phyloP scores from a whole-genome alignment of 2,888 invertebrate genomes.

The Drosophila vallismaia region DNA sequence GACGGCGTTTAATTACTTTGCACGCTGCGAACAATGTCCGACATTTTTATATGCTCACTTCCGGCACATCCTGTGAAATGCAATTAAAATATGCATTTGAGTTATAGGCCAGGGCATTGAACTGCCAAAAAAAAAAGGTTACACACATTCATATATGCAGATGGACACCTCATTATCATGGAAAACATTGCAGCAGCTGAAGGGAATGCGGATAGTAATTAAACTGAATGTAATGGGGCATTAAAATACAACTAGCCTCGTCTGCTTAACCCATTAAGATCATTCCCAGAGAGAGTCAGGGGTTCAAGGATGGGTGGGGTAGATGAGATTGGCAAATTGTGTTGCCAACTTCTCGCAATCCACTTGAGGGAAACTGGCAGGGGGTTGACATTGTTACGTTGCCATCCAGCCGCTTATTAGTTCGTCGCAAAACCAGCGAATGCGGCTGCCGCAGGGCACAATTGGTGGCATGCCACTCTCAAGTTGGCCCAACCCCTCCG shows the following conservation, averaged over 20 bases:
- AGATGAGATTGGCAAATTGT: not conserved
- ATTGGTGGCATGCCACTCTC: slow-evolving; percentile 63
- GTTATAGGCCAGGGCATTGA: slow-evolving; percentile 62
- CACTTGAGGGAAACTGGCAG: slow-evolving; percentile 58
- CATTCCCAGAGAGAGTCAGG: not conserved
- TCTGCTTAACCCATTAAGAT: slow-evolving; percentile 34
- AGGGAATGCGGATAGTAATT: slow-evolving; percentile 39
- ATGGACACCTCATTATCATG: slow-evolving; percentile 66
- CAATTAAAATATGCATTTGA: slow-evolving; percentile 78
- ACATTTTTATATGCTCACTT: slow-evolving; percentile 68
- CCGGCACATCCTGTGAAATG: slow-evolving; percentile 51
- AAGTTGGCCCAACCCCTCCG: slow-evolving; percentile 20
- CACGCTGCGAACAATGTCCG: slow-evolving; percentile 53
- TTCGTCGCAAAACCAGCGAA: slow-evolving; percentile 61
- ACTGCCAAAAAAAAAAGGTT: slow-evolving; percentile 17
- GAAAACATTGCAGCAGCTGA: slow-evolving; percentile 5
- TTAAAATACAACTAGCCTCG: slow-evolving; percentile 22
- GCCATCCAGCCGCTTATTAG: slow-evolving; percentile 60
- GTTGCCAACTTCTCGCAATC: slow-evolving; percentile 33
- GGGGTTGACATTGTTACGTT: slow-evolving; percentile 45
- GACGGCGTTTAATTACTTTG: slow-evolving; percentile 76
- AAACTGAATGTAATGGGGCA: slow-evolving; percentile 23
- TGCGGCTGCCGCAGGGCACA: slow-evolving; percentile 75
- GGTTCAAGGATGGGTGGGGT: not conserved
- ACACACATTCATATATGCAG: slow-evolving; percentile 44